phyloP scores from a whole-genome alignment of 2,797 vertebrate species.

The Falco rusticolus region DNA sequence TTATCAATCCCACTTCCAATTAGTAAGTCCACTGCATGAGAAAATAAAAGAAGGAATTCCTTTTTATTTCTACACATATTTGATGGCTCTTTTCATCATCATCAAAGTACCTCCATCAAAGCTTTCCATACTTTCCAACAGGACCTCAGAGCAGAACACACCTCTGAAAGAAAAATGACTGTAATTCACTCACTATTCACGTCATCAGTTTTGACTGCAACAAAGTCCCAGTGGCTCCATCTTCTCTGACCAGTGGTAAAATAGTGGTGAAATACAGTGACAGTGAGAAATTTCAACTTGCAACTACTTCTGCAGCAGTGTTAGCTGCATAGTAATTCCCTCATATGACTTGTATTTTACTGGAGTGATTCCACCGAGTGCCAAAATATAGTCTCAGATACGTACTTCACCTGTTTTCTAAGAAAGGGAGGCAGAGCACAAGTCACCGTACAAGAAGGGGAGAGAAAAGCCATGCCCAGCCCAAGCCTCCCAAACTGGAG shows the following conservation, averaged over 20 bases:
- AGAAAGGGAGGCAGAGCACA: background rate
- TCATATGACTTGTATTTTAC: background rate
- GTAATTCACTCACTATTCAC: background rate
- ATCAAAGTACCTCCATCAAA: conserved; percentile 5
- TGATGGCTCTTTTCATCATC: background rate
- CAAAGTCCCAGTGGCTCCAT: background rate
- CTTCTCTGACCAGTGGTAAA: background rate
- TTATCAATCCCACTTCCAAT: conserved; percentile 5
- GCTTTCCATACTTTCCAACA: background rate
- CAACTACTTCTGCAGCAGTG: background rate
- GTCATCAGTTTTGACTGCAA: background rate
- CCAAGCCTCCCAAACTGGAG: background rate
- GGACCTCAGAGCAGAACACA: background rate
- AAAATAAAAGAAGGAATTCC: conserved; percentile 12
- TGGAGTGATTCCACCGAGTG: fast-evolving
- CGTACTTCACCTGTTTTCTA: background rate
- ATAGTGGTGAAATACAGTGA: fast-evolving
- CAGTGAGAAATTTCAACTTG: background rate
- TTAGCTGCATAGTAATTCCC: background rate
- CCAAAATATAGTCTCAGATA: background rate
- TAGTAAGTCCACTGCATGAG: background rate
- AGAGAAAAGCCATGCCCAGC: background rate
- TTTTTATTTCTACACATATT: background rate
- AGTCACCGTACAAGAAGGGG: background rate
- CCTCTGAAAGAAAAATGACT: background rate